Evolutionary conservation across 2,888 invertebrate species (phyloP).

Genomic region (Euclidia mi): DNA sequence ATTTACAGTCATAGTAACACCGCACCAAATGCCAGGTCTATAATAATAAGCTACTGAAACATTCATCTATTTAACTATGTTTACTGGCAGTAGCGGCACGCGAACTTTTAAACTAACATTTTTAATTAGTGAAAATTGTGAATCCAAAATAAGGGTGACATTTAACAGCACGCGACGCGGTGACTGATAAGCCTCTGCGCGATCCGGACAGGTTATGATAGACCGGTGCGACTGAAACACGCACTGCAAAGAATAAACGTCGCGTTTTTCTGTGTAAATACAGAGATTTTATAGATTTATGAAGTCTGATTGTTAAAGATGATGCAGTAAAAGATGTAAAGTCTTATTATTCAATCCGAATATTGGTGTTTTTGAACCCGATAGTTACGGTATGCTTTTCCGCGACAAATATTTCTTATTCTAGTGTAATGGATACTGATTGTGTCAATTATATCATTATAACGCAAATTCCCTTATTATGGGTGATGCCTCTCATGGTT

Average conservation of each 20-base stretch:
- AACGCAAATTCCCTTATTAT: too few species aligned
- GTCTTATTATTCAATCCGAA: too few species aligned
- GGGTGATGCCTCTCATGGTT: too few species aligned
- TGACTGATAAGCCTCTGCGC: slow-evolving; percentile 58
- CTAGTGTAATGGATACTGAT: too few species aligned
- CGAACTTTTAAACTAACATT: slow-evolving; percentile 53
- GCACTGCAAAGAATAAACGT: slow-evolving; percentile 17
- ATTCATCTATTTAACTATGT: slow-evolving; percentile 43
- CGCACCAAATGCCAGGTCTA: slow-evolving; percentile 25
- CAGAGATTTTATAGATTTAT: too few species aligned
- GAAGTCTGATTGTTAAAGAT: too few species aligned
- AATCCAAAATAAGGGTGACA: slow-evolving; percentile 53
- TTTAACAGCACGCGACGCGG: slow-evolving; percentile 54
- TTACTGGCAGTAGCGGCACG: slow-evolving; percentile 39
- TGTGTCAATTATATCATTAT: too few species aligned
- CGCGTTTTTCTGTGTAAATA: background rate
- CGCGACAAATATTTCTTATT: too few species aligned
- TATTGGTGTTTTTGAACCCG: too few species aligned
- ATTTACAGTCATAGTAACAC: background rate
- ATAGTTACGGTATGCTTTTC: too few species aligned
- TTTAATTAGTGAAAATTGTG: slow-evolving; percentile 61
- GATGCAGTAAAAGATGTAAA: too few species aligned
- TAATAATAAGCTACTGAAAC: slow-evolving; percentile 38
- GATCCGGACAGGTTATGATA: slow-evolving; percentile 58
- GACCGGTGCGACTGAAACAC: slow-evolving; percentile 23